Conservation (phyloP, 2,888 invertebrate species). For the Protodeltote pygarga region DNA sequence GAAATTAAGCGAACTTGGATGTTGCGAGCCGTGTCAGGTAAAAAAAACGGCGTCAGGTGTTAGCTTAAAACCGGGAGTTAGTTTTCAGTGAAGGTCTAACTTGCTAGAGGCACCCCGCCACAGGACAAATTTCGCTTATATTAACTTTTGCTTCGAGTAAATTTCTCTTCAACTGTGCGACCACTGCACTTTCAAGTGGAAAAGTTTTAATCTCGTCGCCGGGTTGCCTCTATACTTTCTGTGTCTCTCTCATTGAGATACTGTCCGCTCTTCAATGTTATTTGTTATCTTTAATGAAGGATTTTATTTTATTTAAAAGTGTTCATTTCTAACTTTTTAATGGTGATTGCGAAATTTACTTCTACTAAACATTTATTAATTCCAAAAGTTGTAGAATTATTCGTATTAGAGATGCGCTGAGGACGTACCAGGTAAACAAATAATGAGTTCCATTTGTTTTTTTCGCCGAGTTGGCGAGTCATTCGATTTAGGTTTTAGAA, state of each 20-base stretch:
- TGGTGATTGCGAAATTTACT: too few relatives aligned
- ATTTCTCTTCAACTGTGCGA: slow-evolving; percentile 78
- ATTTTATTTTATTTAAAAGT: slow-evolving; percentile 2
- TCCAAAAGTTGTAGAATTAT: too few relatives aligned
- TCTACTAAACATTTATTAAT: too few relatives aligned
- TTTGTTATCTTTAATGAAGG: slow-evolving; percentile 33
- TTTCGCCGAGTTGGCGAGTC: too few relatives aligned
- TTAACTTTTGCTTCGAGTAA: slow-evolving; percentile 83
- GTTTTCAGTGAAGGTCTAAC: slow-evolving; percentile 64
- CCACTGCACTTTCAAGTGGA: slow-evolving; percentile 80
- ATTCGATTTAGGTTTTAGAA: too few relatives aligned
- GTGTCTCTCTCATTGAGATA: slow-evolving; percentile 50
- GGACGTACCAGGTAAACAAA: too few relatives aligned
- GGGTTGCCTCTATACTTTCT: slow-evolving; percentile 58
- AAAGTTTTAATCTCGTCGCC: slow-evolving; percentile 81
- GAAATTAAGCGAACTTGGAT: not conserved
- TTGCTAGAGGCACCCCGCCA: slow-evolving; percentile 65
- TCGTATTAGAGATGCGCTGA: too few relatives aligned
- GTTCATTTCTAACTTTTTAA: not conserved
- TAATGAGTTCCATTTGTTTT: too few relatives aligned
- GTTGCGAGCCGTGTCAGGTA: not conserved
- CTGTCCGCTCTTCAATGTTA: slow-evolving; percentile 39
- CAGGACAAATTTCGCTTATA: slow-evolving; percentile 84
- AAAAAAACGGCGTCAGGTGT: slow-evolving; percentile 64
- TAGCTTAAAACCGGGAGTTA: slow-evolving; percentile 58